Evolutionary conservation across 2,113 vertebrate genomes (phyloP).

Genomic region (Acanthisitta chloris): DNA sequence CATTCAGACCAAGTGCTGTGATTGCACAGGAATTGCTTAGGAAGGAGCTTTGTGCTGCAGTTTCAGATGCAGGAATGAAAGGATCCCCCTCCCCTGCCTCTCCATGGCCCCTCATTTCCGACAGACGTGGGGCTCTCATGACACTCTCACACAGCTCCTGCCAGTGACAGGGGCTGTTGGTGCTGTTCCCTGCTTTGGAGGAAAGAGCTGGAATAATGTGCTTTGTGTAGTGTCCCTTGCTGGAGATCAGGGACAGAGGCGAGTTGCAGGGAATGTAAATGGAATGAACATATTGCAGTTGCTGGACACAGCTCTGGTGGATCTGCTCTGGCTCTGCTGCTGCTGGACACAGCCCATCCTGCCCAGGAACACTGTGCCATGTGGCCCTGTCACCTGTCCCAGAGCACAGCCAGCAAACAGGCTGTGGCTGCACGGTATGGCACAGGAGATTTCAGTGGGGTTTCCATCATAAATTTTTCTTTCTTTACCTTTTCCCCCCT

Average conservation of each 20-base stretch:
- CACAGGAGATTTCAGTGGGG: neutral
- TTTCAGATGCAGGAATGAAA: neutral
- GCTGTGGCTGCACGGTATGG: accelerated
- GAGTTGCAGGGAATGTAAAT: neutral
- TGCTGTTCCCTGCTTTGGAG: neutral
- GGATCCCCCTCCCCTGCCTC: neutral
- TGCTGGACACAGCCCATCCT: neutral
- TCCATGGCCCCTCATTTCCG: neutral
- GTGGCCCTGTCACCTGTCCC: neutral
- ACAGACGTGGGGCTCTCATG: neutral
- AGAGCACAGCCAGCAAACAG: neutral
- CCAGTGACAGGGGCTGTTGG: neutral
- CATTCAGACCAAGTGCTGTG: accelerated
- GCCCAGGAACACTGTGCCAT: accelerated
- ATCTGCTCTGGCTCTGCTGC: neutral
- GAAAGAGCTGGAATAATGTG: neutral
- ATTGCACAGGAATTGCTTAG: neutral
- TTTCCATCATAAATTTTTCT: neutral
- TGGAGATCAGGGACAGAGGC: neutral
- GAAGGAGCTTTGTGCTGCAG: neutral
- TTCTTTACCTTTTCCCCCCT: conserved; percentile 10
- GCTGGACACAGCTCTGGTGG: neutral
- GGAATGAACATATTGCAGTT: neutral
- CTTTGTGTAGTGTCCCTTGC: neutral
- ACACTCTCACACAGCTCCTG: neutral